These are phyloP conservation scores for Coregonus suidteri DNA, from an alignment of 2,797 vertebrate genomes.

Conservation along the genomic window DNA sequence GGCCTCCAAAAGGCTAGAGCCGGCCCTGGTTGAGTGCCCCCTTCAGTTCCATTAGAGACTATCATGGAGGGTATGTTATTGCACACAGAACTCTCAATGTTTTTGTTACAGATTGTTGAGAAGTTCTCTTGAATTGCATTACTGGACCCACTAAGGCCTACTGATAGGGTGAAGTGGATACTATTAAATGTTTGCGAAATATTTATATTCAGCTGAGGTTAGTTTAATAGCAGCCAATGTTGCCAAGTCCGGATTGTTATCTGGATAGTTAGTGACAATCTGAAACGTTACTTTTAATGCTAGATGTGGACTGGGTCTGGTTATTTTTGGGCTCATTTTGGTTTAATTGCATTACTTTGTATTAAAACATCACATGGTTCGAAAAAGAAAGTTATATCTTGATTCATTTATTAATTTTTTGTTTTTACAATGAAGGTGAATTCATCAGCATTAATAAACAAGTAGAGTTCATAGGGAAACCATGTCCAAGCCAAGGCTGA, in stretches of 20 bases:
- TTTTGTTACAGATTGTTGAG: not conserved
- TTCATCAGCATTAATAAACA: too few relatives aligned
- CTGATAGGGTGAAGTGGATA: not conserved
- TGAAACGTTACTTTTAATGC: not conserved
- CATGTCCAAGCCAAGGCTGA: too few relatives aligned
- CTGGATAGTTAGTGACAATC: too few relatives aligned
- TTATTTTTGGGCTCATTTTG: not conserved
- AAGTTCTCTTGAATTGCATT: not conserved
- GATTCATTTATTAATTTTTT: too few relatives aligned
- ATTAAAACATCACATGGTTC: too few relatives aligned
- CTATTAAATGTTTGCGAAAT: not conserved
- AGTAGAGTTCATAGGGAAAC: too few relatives aligned
- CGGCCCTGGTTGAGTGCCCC: not conserved
- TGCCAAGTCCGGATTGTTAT: not conserved
- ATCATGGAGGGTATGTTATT: not conserved
- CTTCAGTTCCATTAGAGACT: constrained; percentile 13
- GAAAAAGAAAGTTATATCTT: too few relatives aligned
- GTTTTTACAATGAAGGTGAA: too few relatives aligned
- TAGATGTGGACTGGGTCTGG: not conserved
- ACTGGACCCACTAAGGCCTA: not conserved
- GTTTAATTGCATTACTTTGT: not conserved
- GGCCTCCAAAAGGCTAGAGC: too few relatives aligned
- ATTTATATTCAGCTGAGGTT: not conserved
- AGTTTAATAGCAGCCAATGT: not conserved
- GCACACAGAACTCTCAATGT: not conserved